Conservation (phyloP, 2,113 vertebrate genomes). For the Lota lota region DNA sequence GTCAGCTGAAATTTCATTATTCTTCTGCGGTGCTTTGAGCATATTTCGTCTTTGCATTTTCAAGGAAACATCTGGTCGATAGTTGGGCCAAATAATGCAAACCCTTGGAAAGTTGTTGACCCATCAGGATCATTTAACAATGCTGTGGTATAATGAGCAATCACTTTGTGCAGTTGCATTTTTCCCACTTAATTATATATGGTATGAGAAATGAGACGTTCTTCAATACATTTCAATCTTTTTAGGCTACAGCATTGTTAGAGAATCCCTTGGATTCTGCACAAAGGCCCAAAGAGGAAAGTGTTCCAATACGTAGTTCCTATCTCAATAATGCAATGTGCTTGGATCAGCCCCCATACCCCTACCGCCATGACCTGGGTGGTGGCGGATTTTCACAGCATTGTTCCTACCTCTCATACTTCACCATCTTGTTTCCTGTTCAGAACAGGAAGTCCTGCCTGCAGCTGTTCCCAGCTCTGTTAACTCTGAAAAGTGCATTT, state of each 20-base stretch:
- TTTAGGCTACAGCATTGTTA: neutral
- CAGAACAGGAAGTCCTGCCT: conserved; percentile 67
- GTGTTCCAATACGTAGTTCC: conserved; percentile 34
- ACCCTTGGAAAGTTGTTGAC: too few species aligned
- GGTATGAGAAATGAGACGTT: too few species aligned
- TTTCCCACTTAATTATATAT: too few species aligned
- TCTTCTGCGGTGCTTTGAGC: too few species aligned
- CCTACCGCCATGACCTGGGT: conserved; percentile 63
- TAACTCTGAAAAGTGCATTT: conserved; percentile 28
- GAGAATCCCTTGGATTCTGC: conserved; percentile 14
- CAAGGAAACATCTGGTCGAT: too few species aligned
- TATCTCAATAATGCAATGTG: conserved; percentile 32
- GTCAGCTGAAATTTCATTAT: too few species aligned
- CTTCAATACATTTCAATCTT: too few species aligned
- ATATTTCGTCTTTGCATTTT: too few species aligned
- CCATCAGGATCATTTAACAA: too few species aligned
- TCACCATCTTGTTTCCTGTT: conserved; percentile 69
- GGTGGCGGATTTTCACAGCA: conserved; percentile 72
- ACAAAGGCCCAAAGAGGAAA: conserved; percentile 31
- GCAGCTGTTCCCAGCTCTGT: conserved; percentile 64
- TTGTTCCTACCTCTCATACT: conserved; percentile 62
- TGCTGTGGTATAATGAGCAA: too few species aligned
- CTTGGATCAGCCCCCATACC: conserved; percentile 42
- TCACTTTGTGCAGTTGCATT: too few species aligned
- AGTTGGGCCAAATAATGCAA: too few species aligned